A percentile compares a stretch with the other conserved stretches of the same genome.
These are phyloP conservation scores for Thecophora atra DNA, from an alignment of 2,888 invertebrate species.

Conservation along the genomic window DNA sequence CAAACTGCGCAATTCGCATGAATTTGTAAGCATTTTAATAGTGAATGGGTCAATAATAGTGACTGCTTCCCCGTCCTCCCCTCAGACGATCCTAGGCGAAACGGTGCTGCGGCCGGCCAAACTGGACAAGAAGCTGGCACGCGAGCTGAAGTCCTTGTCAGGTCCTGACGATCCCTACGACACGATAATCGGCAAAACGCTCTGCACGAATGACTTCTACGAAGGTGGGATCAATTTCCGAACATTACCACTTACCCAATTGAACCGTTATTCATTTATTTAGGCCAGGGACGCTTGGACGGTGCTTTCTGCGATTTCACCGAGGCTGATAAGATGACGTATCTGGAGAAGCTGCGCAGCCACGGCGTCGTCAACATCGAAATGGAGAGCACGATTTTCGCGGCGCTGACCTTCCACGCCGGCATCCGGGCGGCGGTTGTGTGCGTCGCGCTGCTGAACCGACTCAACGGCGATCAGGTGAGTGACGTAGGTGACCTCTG, in stretches of 20 bases:
- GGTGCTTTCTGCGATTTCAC: constrained; percentile 96
- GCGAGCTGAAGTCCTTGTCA: constrained; percentile 80
- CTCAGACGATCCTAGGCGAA: constrained; percentile 85
- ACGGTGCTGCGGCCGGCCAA: constrained; percentile 82
- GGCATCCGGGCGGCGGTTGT: constrained; percentile 93
- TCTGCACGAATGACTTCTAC: constrained; percentile 98
- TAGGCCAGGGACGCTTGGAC: constrained; percentile 93
- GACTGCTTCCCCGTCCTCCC: background rate
- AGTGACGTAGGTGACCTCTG: constrained; percentile 30
- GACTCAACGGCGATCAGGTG: constrained; percentile 95
- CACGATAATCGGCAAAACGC: constrained; percentile 89
- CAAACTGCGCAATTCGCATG: constrained; percentile 80
- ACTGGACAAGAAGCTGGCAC: constrained; percentile 81
- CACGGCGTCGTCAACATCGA: constrained; percentile 94
- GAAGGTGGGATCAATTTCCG: constrained; percentile 74
- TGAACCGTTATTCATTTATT: background rate
- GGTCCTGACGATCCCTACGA: constrained; percentile 84
- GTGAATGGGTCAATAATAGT: background rate
- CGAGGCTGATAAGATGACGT: constrained; percentile 89
- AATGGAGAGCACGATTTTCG: constrained; percentile 95
- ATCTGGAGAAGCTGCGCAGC: constrained; percentile 78
- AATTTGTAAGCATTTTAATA: constrained; percentile 74
- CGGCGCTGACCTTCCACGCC: constrained; percentile 92
- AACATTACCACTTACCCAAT: background rate
- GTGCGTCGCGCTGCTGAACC: constrained; percentile 91